Evolutionary conservation across 1,140 invertebrate species (phyloP).

Genomic region (Manduca sexta): DNA sequence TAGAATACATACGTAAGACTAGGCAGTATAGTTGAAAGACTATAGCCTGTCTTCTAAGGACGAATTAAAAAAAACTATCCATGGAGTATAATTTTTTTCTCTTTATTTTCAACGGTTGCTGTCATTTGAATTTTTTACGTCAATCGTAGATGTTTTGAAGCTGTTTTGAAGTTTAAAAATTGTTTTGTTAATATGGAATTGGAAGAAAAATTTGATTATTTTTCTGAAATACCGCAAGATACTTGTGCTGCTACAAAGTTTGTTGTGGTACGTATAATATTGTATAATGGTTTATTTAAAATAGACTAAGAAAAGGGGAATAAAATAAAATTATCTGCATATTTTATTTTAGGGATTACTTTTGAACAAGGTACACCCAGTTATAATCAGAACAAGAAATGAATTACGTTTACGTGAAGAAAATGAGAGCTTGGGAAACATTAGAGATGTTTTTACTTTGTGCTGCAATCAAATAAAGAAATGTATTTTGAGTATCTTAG

Average conservation of each 20-base stretch:
- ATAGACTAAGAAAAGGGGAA: background rate
- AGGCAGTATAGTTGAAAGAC: too few relatives aligned
- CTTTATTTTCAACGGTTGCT: too few relatives aligned
- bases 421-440: conserved; percentile 21
- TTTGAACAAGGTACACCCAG: conserved; percentile 34
- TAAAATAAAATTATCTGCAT: conserved; percentile 7
- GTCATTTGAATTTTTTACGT: too few relatives aligned
- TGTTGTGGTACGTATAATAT: conserved; percentile 19
- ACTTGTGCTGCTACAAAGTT: conserved; percentile 20
- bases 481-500: conserved; percentile 43
- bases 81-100: too few relatives aligned
- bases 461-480: conserved; percentile 63
- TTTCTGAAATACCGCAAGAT: conserved; percentile 16
- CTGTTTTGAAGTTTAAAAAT: too few relatives aligned
- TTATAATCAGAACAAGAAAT: conserved; percentile 31
- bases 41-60: background rate
- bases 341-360: conserved; percentile 28
- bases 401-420: conserved; percentile 23
- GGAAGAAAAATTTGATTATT: conserved; percentile 10
- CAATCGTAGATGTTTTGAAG: too few relatives aligned
- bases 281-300: background rate
- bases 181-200: background rate
- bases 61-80: conserved; percentile 2
- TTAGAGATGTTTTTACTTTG: conserved; percentile 43
- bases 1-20: too few relatives aligned